Evolutionary conservation across 2,888 invertebrate species (phyloP), one percentile per base, ranked within the genome.

Genomic region (Acanthopleura granulata): DNA sequence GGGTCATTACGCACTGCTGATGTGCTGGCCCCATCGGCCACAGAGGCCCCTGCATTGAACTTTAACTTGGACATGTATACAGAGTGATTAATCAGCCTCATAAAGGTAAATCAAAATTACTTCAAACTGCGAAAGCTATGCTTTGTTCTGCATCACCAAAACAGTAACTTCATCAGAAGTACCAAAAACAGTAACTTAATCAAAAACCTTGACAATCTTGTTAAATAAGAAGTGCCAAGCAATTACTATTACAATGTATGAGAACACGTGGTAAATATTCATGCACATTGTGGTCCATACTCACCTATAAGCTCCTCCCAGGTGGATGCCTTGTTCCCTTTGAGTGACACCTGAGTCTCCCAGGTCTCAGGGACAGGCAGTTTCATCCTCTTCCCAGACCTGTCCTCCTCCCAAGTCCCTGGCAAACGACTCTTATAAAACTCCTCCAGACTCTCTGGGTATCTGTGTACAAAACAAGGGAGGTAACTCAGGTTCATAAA

Each of bases 361-460:
- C 92, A 92, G 9, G 92, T 92, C 80, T 91, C 90, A 9, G 92
- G 91, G 29, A 87, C 85, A 4, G 91, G 89, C n/a, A 92, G 85
- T 78, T 91, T 91, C 92, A 92, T 92, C 72, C 91, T 83, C 79
- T 91, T 90, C 3, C 91, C 91, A 15, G 90, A 89, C 62, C 82
- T 79, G 75, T 85, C 86, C 73, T 89, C 85, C 25, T 91, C 91
- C 86, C 87, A 91, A 49, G 82, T 83, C 0, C 91, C 91, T 0
- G 89, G 89, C 74, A 92, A 85, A 4, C 90, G 86, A 61, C 82
- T 80, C 72, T 84, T 78, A 78, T 88, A 87, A 81, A 92, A 92
- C 49, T 85, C 86, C 49, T 91, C 89, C 50, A 85, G 78, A 49
- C 86, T 86, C 25, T 74, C 72, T 18, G 92, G 92, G 81, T 92